These are phyloP conservation scores for Syngnathus rostellatus DNA, from an alignment of 2,797 vertebrate species.

Conservation along the genomic window DNA sequence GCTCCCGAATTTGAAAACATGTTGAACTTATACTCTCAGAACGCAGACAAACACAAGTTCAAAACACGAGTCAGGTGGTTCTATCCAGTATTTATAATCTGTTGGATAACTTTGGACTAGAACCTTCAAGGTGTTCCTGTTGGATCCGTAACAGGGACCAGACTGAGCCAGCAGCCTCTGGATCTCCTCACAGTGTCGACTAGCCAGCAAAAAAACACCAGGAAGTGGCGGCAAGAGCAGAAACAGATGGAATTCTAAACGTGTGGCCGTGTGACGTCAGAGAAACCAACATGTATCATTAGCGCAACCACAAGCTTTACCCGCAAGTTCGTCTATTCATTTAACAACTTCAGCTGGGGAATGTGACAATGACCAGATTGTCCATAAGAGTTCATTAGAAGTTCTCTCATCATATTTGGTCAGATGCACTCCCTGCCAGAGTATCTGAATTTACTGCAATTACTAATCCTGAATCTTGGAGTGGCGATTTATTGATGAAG, in stretches of 20 bases:
- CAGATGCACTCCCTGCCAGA: conserved; percentile 33
- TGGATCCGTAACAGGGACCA: conserved; percentile 27
- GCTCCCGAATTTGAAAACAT: not conserved
- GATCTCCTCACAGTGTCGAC: conserved; percentile 44
- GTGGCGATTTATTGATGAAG: conserved; percentile 61
- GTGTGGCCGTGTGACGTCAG: conserved; percentile 65
- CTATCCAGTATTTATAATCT: conserved; percentile 17
- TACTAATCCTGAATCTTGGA: conserved; percentile 68
- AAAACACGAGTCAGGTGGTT: conserved; percentile 9
- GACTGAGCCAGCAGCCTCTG: conserved; percentile 42
- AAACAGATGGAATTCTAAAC: conserved; percentile 62
- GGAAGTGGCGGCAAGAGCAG: conserved; percentile 50
- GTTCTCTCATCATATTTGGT: not conserved
- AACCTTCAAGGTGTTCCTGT: conserved; percentile 26
- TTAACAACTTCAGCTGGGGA: conserved; percentile 3
- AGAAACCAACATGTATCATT: conserved; percentile 62
- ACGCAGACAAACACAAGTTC: not conserved
- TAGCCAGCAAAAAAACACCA: conserved; percentile 53
- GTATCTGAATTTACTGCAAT: conserved; percentile 51
- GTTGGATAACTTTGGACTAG: conserved; percentile 27
- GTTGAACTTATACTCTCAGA: not conserved
- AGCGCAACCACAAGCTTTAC: conserved; percentile 54
- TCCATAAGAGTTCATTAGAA: conserved; percentile 4
- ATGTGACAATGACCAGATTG: conserved; percentile 8
- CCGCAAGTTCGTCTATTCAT: conserved; percentile 38